Conservation (phyloP, 2,113 vertebrate genomes). For the Mugil cephalus region DNA sequence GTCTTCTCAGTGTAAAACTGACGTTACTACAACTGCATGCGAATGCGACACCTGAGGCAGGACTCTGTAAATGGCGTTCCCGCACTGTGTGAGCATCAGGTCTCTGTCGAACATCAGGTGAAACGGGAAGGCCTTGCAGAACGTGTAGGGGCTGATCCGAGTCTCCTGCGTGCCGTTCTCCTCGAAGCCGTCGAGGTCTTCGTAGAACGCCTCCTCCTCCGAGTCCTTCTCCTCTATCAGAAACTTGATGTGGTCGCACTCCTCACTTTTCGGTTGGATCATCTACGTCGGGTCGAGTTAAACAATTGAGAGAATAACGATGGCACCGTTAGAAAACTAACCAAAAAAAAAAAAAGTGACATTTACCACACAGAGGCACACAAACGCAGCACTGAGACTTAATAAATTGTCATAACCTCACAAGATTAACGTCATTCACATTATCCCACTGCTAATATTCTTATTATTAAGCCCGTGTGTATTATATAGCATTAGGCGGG, state of each 20-base stretch:
- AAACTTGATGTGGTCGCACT: constrained; percentile 98
- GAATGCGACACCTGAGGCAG: constrained; percentile 92
- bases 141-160: constrained; percentile 97
- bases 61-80: constrained; percentile 96
- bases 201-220: constrained; percentile 95
- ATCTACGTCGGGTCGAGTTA: constrained; percentile 82
- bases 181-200: constrained; percentile 96
- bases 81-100: constrained; percentile 96
- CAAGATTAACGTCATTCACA: constrained; percentile 3
- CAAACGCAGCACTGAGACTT: neutral
- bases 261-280: constrained; percentile 96
- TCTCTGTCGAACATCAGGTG: constrained; percentile 98
- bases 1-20: neutral
- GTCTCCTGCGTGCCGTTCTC: constrained; percentile 98
- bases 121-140: constrained; percentile 99
- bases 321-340: neutral
- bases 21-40: neutral
- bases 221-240: constrained; percentile 98
- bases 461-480: constrained; percentile 24
- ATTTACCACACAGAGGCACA: neutral
- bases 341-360: neutral
- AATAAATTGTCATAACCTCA: constrained; percentile 7
- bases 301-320: neutral
- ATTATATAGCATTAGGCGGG: constrained; percentile 33
- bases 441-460: constrained; percentile 1